Percentiles rank a stretch among this genome's conserved stretches.
phyloP scores from a whole-genome alignment of 2,888 invertebrate genomes.

The Rotaria socialis region DNA sequence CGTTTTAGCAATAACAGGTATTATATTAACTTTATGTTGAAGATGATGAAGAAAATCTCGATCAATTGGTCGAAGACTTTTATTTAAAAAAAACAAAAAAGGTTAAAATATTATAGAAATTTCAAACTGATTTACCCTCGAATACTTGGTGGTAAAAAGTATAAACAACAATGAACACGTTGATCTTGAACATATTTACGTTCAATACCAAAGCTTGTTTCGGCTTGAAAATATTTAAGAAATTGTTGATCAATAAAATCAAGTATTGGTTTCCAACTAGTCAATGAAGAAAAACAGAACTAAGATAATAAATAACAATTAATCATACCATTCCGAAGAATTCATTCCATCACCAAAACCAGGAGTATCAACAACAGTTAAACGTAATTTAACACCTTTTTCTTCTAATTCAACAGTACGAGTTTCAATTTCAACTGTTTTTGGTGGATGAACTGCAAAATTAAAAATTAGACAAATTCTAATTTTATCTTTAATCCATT shows the following conservation, averaged over 20 bases:
- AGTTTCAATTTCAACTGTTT: conserved; percentile 42
- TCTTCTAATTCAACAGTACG: conserved; percentile 45
- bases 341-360: conserved; percentile 46
- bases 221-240: conserved; percentile 37
- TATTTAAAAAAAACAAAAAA: conserved; percentile 40
- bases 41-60: conserved; percentile 58
- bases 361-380: conserved; percentile 46
- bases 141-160: conserved; percentile 59
- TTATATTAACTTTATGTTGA: conserved; percentile 60
- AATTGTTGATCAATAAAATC: conserved; percentile 46
- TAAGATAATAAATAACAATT: too few relatives aligned
- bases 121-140: conserved; percentile 52
- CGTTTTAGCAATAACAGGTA: conserved; percentile 59
- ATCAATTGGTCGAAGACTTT: conserved; percentile 52
- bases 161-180: conserved; percentile 80
- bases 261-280: conserved; percentile 43
- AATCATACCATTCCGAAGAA: conserved; percentile 38
- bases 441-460: conserved; percentile 32
- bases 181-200: conserved; percentile 92
- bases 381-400: conserved; percentile 45
- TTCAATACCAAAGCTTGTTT: conserved; percentile 65
- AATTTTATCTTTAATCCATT: background rate
- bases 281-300: background rate
- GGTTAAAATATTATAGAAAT: background rate
- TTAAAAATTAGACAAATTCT: background rate